Conservation (phyloP, 2,797 vertebrate species). For the Epinephelus awoara region DNA sequence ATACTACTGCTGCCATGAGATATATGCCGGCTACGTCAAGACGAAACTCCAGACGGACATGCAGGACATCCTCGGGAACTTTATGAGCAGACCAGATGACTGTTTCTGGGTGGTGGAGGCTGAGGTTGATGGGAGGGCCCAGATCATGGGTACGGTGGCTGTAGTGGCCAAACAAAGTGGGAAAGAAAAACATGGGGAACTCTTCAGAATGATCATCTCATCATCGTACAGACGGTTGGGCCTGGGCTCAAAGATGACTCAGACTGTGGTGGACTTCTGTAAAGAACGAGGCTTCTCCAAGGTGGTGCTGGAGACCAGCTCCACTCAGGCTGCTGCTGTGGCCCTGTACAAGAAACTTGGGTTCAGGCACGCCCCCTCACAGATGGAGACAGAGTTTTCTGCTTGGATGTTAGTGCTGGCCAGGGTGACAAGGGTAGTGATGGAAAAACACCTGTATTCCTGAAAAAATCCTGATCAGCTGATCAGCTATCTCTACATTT, state of each 20-base stretch:
- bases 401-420: constrained; percentile 57
- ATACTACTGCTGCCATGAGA: constrained; percentile 74
- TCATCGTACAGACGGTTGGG: constrained; percentile 70
- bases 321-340: constrained; percentile 71
- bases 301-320: constrained; percentile 75
- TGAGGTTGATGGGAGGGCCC: constrained; percentile 56
- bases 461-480: neutral
- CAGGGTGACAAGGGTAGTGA: constrained; percentile 58
- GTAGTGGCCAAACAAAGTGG: constrained; percentile 58
- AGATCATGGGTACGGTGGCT: constrained; percentile 81
- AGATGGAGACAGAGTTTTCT: no score
- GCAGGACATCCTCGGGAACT: constrained; percentile 78
- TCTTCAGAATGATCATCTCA: constrained; percentile 79
- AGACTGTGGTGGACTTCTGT: constrained; percentile 75
- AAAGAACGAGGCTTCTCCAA: constrained; percentile 7
- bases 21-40: constrained; percentile 58
- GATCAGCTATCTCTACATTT: no score
- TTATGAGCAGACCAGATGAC: constrained; percentile 71
- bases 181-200: constrained; percentile 66
- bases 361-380: no score
- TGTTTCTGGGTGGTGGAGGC: constrained; percentile 85
- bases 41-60: constrained; percentile 74
- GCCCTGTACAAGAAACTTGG: constrained; percentile 79
- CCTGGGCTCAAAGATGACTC: constrained; percentile 70
- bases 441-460: constrained; percentile 74